These are phyloP conservation scores for Clupea harengus DNA, from an alignment of 2,113 vertebrate genomes.

Conservation along the genomic window DNA sequence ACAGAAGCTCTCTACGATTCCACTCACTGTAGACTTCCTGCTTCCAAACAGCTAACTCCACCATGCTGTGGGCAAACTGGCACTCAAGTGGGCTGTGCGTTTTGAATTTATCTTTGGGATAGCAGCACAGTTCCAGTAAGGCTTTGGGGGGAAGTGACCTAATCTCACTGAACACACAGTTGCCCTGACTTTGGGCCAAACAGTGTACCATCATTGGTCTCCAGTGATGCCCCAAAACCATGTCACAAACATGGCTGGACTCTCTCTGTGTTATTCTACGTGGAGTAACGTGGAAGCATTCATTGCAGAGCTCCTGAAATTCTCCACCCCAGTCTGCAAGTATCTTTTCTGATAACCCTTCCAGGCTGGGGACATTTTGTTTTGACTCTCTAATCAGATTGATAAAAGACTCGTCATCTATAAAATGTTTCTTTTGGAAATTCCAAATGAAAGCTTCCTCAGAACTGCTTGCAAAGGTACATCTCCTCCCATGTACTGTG, in stretches of 20 bases:
- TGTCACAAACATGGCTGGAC: constrained; percentile 44
- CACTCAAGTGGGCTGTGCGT: constrained; percentile 59
- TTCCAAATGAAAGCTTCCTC: constrained; percentile 83
- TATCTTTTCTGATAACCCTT: constrained; percentile 47
- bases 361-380: rapidly evolving
- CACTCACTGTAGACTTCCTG: constrained; percentile 57
- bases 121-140: constrained; percentile 65
- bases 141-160: constrained; percentile 55
- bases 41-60: constrained; percentile 83
- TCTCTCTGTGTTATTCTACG: constrained; percentile 51
- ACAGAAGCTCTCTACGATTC: constrained; percentile 64
- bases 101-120: constrained; percentile 61
- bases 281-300: constrained; percentile 71
- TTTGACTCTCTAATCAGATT: constrained; percentile 41
- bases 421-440: constrained; percentile 59
- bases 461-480: constrained; percentile 73
- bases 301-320: constrained; percentile 76
- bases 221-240: constrained; percentile 65
- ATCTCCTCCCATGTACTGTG: constrained; percentile 59
- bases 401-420: constrained; percentile 61
- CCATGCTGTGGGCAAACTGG: constrained; percentile 75
- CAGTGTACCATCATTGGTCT: constrained; percentile 63
- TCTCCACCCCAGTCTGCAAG: constrained; percentile 68
- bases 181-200: constrained; percentile 39
- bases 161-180: constrained; percentile 67